Evolutionary conservation across 2,113 vertebrate genomes (phyloP), one percentile per base, ranked within the genome.

Genomic region (Capreolus pygargus): DNA sequence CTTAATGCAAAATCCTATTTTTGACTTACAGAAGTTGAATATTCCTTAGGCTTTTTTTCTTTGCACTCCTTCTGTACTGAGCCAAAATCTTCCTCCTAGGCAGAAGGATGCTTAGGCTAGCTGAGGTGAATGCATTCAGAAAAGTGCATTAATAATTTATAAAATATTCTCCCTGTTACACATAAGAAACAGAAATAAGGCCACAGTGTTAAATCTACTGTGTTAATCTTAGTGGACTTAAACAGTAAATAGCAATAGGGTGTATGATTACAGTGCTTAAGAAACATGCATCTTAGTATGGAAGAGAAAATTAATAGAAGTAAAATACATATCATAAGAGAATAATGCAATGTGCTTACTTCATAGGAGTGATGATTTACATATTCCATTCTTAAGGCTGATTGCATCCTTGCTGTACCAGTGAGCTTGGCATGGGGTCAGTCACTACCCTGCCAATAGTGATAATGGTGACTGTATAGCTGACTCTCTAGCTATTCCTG

Each of bases 71-170:
- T 74, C 86, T 86, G 7, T 81, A 61, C 70, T 94, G 87, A 96
- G 76, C 54, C 85, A 79, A 86, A 76, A 89, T 95, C 55, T 95
- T 98, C 58, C 36, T 84, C 23, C 36, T 27, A 93, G 60, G 67
- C 88, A 94, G 91, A 95, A 95, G 87, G 55, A 57, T 96, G 76
- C 76, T 96, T 86, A 76, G 33, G 50, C 50, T 57, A 86, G 86
- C 89, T 94, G 67, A 97, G 89, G 30, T 93, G 89, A 97, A 94
- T 91, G 78, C 61, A 61, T 88, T 96, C 76, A 95, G 91, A 93
- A 67, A 88, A 79, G n/a, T 47, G 43, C 89, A 97, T 93, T 94
- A 87, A 89, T 97, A 97, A 97, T 95, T 95, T 86, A 96, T 97
- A 91, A 87, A 97, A 93, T 94, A 89, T 94, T 91, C 67, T 96